Conservation (phyloP, 2,113 vertebrate genomes). For the Eretmochelys imbricata region DNA sequence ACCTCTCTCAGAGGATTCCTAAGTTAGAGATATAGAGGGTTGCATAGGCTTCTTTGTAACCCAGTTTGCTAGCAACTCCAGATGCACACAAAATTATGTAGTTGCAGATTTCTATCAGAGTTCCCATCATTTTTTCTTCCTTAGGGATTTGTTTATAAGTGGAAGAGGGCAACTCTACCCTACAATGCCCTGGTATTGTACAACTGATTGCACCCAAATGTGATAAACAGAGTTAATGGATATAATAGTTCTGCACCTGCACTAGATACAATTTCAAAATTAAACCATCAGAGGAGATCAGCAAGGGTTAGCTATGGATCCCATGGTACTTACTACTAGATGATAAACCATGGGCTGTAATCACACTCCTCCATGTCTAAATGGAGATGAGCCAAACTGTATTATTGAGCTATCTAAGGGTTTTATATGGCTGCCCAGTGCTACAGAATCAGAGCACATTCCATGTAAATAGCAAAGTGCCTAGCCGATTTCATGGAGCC, state of each 20-base stretch:
- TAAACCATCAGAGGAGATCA: neutral
- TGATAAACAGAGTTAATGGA: neutral
- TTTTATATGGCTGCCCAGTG: neutral
- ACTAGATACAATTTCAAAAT: neutral
- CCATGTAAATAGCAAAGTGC: neutral
- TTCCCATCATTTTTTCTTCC: neutral
- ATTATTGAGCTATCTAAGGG: neutral
- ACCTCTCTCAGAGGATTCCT: conserved; percentile 15
- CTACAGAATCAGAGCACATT: neutral
- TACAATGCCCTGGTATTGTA: neutral
- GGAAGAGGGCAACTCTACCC: neutral
- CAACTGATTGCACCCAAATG: neutral
- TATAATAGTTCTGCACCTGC: neutral
- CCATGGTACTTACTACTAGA: neutral
- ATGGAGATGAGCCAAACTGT: neutral
- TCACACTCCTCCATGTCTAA: neutral
- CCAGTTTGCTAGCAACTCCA: conserved; percentile 55
- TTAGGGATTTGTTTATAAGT: conserved; percentile 27
- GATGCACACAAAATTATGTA: conserved; percentile 52
- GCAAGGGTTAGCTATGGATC: neutral
- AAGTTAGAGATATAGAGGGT: conserved; percentile 47
- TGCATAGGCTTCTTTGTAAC: conserved; percentile 25
- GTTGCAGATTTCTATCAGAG: conserved; percentile 60
- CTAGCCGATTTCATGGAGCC: neutral
- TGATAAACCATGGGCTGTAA: neutral